Evolutionary conservation across 2,797 vertebrate species (phyloP), one percentile per base, ranked within the genome.

Genomic region (Varecia variegata): DNA sequence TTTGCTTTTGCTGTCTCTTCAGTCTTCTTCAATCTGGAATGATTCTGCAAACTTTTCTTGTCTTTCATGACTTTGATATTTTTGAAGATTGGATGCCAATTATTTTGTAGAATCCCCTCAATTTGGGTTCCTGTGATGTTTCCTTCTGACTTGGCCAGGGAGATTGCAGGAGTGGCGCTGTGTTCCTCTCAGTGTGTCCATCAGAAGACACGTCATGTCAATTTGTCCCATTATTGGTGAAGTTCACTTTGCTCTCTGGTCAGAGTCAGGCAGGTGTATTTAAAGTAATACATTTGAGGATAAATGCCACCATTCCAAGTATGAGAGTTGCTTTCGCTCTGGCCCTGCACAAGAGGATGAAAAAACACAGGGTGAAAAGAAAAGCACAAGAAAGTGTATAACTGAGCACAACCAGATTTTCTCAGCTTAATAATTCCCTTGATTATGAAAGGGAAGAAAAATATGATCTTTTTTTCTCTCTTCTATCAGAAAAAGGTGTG

Each of bases 361-460:
- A 47, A 58, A 93, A 82, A 83, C 1, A 35, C 2, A 79, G 30
- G 8, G 38, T 35, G 3, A 56, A 79, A 74, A 67, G n/a, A 38
- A 80, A 82, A 65, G 12, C 12, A 8, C 3, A 23, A 80, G 15
- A 76, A 93, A 82, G 14, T 70, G 0, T 45, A 12, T n/a, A 68
- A 50, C 40, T 47, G 45, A 94, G 47, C 35, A 38, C 32, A 89
- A 62, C n/a, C 25, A 80, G 62, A 58, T 73, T 88, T 88, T 52
- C 58, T 85, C 56, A 14, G 7, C 30, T 77, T 73, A 71, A 92
- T 88, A 68, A 90, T 92, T 84, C 92, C 58, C 86, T 90, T 88
- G 71, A 88, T 83, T 67, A 32, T 76, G 43, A 95, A 54, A n/a
- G 21, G 40, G 38, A 95, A 96, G 68, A 77, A 88, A 97, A 88